Evolutionary conservation across 1,140 invertebrate genomes (phyloP).

Genomic region (Uloborus diversus): DNA sequence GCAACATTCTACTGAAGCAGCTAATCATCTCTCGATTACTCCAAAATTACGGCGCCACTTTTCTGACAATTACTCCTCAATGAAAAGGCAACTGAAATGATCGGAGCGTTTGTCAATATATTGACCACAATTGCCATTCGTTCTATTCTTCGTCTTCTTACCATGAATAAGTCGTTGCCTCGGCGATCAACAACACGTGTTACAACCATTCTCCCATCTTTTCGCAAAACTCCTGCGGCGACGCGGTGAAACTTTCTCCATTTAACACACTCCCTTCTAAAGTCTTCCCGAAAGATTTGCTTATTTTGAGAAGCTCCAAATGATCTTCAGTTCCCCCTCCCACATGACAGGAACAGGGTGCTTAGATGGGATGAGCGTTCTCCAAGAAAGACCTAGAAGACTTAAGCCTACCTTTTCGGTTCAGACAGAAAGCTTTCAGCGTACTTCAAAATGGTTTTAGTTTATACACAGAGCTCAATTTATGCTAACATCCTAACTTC

Average conservation of each 20-base stretch:
- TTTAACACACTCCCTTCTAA: conserved; percentile 40
- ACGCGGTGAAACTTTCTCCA: conserved; percentile 48
- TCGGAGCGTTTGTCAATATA: conserved; percentile 47
- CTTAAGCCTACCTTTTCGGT: no score
- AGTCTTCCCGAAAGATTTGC: conserved; percentile 35
- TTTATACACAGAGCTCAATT: no score
- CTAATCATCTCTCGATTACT: no score
- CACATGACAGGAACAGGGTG: conserved; percentile 36
- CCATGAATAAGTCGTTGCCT: conserved; percentile 51
- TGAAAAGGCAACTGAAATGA: no score
- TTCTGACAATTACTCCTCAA: no score
- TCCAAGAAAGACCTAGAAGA: conserved; percentile 31
- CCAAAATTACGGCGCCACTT: no score
- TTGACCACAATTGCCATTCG: conserved; percentile 43
- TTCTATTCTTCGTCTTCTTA: neutral
- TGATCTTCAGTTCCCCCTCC: conserved; percentile 44
- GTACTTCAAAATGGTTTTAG: no score
- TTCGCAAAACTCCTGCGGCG: conserved; percentile 45
- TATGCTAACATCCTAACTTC: no score
- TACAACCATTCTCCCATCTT: conserved; percentile 45
- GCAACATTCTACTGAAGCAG: no score
- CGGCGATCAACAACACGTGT: conserved; percentile 52
- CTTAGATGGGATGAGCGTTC: conserved; percentile 7
- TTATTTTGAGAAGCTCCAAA: conserved; percentile 39
- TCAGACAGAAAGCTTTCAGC: no score